Evolutionary conservation across 2,888 invertebrate species (phyloP), one percentile per base, ranked within the genome.

Genomic region (Synanthedon formicaeformis): DNA sequence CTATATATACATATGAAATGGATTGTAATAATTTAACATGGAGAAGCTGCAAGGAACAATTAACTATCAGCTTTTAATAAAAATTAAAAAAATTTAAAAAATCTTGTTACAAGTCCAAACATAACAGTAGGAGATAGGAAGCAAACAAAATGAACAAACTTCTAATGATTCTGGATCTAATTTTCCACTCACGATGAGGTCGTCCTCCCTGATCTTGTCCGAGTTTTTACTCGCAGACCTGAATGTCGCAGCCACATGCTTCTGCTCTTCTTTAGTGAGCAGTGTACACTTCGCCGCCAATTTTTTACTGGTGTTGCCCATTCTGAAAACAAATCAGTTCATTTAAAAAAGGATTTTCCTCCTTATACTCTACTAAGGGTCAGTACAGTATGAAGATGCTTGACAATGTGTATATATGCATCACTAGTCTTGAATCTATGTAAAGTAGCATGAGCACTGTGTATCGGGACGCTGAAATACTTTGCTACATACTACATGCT

Each of bases 261-360:
- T 88, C 69, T 91, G 90, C 61, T 92, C 91, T 48, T 91, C 91
- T 75, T 89, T 90, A 0, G 90, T 90, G 4, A 92, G 75, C 50
- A 91, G 84, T 6, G 90, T 89, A 74, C 91, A 91, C 76, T 91
- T 91, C 51, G 91, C 91, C 16, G 91, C 91, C 55, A 91, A 66
- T 69, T 91, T 91, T 69, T 90, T 91, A 64, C 91, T 91, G 58
- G 90, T 90, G 71, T 91, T 91, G 53, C 89, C 89, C 89, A 89
- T 89, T 60, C 81, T 85, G 58, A 56, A 73, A 67, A 54, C 18
- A 34, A 34, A 34, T 34, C 34, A 34, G 54, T 41, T 53, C 14
- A 41, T n/a, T 41, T 4, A 41, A 41, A 41, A 41, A 5, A n/a
- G 10, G 10, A 34, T 34, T 34, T 34, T 34, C 8, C 27, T 8